phyloP scores from a whole-genome alignment of 2,113 vertebrate species.

The Danio rerio region GRCz12tu NC_133191.1:35226501-35227000 shows the following conservation, averaged over 20 bases:
- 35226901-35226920: neutral
- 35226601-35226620: too few relatives aligned
- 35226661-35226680: neutral
- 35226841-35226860: neutral
- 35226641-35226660: too few relatives aligned
- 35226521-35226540: too few relatives aligned
- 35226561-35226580: too few relatives aligned
- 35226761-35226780: neutral
- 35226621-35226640: too few relatives aligned
- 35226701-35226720: neutral
- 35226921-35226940: too few relatives aligned
- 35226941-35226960: too few relatives aligned
- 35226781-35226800: neutral
- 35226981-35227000: too few relatives aligned
- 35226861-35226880: slow-evolving; percentile 1
- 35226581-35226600: too few relatives aligned
- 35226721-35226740: neutral
- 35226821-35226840: slow-evolving; percentile 28
- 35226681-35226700: neutral
- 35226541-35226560: too few relatives aligned
- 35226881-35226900: neutral
- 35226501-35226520: too few relatives aligned
- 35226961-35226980: too few relatives aligned
- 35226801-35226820: neutral
- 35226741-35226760: neutral